Evolutionary conservation across 2,797 vertebrate species (phyloP).

Genomic region (Falco peregrinus): DNA sequence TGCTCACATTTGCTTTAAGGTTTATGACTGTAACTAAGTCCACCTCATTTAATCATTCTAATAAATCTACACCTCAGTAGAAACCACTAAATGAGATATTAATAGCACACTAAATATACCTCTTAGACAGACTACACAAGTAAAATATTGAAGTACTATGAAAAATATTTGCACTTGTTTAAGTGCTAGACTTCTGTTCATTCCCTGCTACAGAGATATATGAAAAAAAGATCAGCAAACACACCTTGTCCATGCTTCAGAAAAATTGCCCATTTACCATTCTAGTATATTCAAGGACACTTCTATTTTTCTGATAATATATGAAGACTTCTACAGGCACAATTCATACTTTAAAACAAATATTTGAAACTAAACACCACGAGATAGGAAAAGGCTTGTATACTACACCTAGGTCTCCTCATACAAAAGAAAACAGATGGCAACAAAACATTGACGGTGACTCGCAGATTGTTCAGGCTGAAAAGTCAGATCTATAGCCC

Average conservation of each 20-base stretch:
- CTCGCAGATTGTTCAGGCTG: background rate
- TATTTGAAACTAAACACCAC: background rate
- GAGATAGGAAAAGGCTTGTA: background rate
- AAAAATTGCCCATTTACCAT: background rate
- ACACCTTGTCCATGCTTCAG: background rate
- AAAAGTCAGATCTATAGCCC: background rate
- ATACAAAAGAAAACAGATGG: background rate
- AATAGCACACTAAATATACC: constrained; percentile 17
- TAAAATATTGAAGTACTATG: background rate
- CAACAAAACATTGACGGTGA: background rate
- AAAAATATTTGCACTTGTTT: background rate
- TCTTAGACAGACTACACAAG: background rate
- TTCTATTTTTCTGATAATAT: background rate
- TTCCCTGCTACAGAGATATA: background rate
- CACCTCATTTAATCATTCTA: constrained; percentile 8
- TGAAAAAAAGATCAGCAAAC: background rate
- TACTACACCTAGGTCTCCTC: background rate
- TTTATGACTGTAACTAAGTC: constrained; percentile 18
- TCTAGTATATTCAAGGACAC: background rate
- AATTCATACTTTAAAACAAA: background rate
- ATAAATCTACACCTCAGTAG: constrained; percentile 8
- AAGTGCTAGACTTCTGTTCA: background rate
- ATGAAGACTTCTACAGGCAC: background rate
- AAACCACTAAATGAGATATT: constrained; percentile 16
- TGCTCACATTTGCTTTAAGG: background rate